Base-by-base conservation (phyloP, 2,797 vertebrate genomes). In the Lates japonicus region DNA sequence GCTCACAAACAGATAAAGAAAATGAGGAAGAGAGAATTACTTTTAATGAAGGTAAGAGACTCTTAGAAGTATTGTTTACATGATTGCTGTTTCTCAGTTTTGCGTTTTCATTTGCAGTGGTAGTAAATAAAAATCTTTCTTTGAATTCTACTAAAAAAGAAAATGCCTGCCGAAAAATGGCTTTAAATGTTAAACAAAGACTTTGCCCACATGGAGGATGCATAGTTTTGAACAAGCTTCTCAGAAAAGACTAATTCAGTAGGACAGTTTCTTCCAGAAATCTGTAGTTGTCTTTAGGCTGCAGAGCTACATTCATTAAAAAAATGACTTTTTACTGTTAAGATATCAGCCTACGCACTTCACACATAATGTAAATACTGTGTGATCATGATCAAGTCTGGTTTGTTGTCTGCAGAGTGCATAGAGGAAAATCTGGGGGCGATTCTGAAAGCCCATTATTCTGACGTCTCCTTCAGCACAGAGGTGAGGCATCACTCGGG, bases 401-500 rank as follows among this genome's bases (percentile, higher is more conserved):
- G 54, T 16, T 48, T 42, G 0, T 49, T 55, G 16, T 81, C 33
- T 64, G 16, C 20, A 83, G 81, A 9, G 52, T 1, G 16, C 11
- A 2, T 7, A 1, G 70, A 80, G 81, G 86, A 85, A 70, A 64
- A 74, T 39, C 76, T 90, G 78, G 70, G 60, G 75, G 81, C 1
- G 49, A 39, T 41, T 58, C 63, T 90, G 63, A 92, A 68, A 76
- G 13, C 2, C 0, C 48, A 16, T 57, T 93, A 92, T 58, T 58
- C 48, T 0, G 4, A 80, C 4, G 7, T 46, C 2, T 5, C 19
- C 8, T 20, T 82, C 35, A 46, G 57, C 7, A 6, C 12, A 1
- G 73, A 84, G 33, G 31, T 1, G 7, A 76, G 16, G 11, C 10
- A 2, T 1, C 25, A 48, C 22, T 29, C 41, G 1, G 5, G 10